Evolutionary conservation across 2,113 vertebrate species (phyloP).

Genomic region (Hippocampus abdominalis): DNA sequence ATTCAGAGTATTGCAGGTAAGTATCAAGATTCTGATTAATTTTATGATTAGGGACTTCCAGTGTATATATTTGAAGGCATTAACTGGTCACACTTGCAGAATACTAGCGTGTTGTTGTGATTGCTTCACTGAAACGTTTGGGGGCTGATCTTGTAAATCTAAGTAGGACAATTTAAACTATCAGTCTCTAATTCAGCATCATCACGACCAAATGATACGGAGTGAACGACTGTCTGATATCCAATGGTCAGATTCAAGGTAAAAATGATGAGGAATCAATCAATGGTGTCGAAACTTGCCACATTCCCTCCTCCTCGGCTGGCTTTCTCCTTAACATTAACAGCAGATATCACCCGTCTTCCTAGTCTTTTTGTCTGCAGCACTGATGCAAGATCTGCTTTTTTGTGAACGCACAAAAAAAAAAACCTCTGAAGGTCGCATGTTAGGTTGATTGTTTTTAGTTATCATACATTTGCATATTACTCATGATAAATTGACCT

Average conservation of each 20-base stretch:
- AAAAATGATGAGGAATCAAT: background rate
- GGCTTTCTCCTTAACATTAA: background rate
- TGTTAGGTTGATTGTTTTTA: too few relatives aligned
- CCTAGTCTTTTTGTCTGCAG: background rate
- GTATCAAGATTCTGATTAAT: background rate
- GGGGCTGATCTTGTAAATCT: background rate
- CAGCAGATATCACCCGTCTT: background rate
- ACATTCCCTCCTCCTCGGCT: background rate
- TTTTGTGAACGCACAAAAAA: too few relatives aligned
- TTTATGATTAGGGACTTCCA: too few relatives aligned
- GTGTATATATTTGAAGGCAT: too few relatives aligned
- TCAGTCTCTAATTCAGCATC: background rate
- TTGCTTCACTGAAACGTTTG: background rate
- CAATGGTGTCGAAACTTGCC: background rate
- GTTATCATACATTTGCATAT: too few relatives aligned
- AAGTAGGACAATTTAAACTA: too few relatives aligned
- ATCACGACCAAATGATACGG: background rate
- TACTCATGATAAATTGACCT: too few relatives aligned
- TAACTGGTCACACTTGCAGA: too few relatives aligned
- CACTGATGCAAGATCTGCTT: too few relatives aligned
- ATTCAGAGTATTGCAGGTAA: background rate
- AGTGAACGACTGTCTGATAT: too few relatives aligned
- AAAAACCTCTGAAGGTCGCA: too few relatives aligned
- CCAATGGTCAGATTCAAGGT: background rate
- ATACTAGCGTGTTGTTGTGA: background rate